phyloP scores from a whole-genome alignment of 2,888 invertebrate species.

The Ennomos erosarius region DNA sequence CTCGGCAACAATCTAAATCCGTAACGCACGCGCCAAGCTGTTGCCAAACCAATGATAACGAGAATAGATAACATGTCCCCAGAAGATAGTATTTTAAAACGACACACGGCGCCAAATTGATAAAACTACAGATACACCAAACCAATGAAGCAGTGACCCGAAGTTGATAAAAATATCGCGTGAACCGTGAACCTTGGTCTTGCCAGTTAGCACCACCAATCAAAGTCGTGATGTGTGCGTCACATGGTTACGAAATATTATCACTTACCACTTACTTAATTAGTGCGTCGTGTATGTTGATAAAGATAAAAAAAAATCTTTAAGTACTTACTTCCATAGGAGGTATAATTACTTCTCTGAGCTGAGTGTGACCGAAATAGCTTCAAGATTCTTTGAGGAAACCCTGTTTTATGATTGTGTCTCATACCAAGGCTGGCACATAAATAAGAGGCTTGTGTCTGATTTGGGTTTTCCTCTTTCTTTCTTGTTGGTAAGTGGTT shows the following conservation, averaged over 20 bases:
- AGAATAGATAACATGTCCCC: slow-evolving; percentile 1
- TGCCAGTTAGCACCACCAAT: neutral
- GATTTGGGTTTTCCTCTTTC: too few species aligned
- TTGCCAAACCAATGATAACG: slow-evolving; percentile 12
- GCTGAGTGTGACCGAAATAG: too few species aligned
- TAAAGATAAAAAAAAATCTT: too few species aligned
- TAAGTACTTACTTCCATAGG: too few species aligned
- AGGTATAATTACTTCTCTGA: too few species aligned
- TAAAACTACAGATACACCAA: slow-evolving; percentile 3
- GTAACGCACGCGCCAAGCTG: slow-evolving; percentile 8
- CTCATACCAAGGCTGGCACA: too few species aligned
- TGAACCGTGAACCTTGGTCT: slow-evolving; percentile 6
- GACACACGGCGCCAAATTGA: slow-evolving; percentile 9
- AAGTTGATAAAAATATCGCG: slow-evolving; percentile 4
- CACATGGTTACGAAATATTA: neutral
- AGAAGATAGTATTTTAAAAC: neutral
- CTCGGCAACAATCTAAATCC: slow-evolving; percentile 5
- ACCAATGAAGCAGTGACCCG: neutral
- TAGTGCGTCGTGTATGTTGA: too few species aligned
- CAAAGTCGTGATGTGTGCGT: slow-evolving; percentile 6
- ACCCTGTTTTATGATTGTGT: too few species aligned
- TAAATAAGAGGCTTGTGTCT: too few species aligned
- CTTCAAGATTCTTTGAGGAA: too few species aligned
- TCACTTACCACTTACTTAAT: too few species aligned
- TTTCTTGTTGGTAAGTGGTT: too few species aligned